These are phyloP conservation scores for Scaptodrosophila latifasciaeformis DNA, from an alignment of 2,888 invertebrate species.

Conservation along the genomic window DNA sequence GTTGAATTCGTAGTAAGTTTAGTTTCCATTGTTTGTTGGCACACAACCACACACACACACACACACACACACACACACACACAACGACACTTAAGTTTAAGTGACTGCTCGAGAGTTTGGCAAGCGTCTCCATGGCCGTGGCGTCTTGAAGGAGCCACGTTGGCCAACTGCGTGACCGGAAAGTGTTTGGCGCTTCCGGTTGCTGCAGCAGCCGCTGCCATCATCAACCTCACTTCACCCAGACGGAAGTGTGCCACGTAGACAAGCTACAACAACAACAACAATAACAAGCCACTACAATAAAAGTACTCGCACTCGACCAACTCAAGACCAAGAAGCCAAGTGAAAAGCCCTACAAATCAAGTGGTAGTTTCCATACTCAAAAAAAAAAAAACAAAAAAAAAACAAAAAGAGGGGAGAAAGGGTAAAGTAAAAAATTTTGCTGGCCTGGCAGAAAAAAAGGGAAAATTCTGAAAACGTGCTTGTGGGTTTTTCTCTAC, in stretches of 20 bases:
- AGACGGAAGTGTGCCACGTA: conserved; percentile 45
- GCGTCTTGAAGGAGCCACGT: conserved; percentile 4
- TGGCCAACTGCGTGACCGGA: conserved; percentile 56
- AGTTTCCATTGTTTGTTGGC: no score
- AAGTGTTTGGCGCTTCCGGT: conserved; percentile 59
- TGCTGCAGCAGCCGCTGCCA: conserved; percentile 38
- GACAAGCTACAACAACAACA: conserved; percentile 41
- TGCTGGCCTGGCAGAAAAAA: no score
- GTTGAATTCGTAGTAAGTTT: conserved; percentile 18
- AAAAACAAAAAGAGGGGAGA: no score
- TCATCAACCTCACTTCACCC: no score
- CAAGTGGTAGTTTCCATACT: conserved; percentile 1
- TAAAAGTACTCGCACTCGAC: not conserved
- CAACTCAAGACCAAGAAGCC: no score
- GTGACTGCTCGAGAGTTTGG: conserved; percentile 56
- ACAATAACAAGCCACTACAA: conserved; percentile 7
- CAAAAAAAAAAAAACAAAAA: conserved; percentile 19
- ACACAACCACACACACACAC: not conserved
- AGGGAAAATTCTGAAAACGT: conserved; percentile 1
- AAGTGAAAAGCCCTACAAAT: conserved; percentile 11
- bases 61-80: not conserved
- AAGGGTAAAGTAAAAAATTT: no score
- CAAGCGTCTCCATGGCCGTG: not conserved
- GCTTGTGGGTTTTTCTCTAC: not conserved
- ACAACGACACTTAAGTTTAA: conserved; percentile 59